These are phyloP conservation scores for Mobula birostris DNA, from an alignment of 2,113 vertebrate species.

Conservation along the genomic window DNA sequence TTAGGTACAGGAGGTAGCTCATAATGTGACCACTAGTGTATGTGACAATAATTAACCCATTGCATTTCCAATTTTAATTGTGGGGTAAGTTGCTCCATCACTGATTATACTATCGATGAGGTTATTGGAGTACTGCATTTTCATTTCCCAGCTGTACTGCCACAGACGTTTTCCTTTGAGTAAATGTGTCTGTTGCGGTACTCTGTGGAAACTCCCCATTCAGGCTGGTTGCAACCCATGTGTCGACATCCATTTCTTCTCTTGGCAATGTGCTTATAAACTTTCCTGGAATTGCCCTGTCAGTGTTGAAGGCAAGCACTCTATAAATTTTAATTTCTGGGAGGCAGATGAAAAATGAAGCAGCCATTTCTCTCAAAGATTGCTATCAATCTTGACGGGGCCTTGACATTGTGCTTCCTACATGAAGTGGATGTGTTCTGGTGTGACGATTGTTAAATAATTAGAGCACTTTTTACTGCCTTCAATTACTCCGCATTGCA, in stretches of 20 bases:
- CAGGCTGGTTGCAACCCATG: background rate
- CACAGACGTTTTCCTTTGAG: background rate
- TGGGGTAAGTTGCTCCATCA: background rate
- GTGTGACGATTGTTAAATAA: background rate
- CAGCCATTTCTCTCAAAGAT: background rate
- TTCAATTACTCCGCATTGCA: background rate
- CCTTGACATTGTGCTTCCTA: background rate
- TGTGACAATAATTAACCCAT: too few species aligned
- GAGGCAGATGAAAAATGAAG: background rate
- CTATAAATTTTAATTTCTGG: constrained; percentile 19
- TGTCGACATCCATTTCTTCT: background rate
- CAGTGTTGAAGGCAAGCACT: background rate
- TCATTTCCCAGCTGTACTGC: background rate
- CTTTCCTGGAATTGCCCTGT: background rate
- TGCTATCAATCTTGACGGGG: background rate
- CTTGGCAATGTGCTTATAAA: background rate
- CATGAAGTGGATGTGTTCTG: background rate
- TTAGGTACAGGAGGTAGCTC: too few species aligned
- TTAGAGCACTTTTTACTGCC: background rate
- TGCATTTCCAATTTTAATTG: background rate
- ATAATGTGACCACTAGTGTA: too few species aligned
- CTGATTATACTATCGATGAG: background rate
- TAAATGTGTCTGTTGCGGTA: background rate
- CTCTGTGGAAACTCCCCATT: too few species aligned
- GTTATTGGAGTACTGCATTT: background rate